Evolutionary conservation across 1,140 invertebrate genomes (phyloP), one percentile per base, ranked within the genome.

Genomic region (Ostrea edulis): DNA sequence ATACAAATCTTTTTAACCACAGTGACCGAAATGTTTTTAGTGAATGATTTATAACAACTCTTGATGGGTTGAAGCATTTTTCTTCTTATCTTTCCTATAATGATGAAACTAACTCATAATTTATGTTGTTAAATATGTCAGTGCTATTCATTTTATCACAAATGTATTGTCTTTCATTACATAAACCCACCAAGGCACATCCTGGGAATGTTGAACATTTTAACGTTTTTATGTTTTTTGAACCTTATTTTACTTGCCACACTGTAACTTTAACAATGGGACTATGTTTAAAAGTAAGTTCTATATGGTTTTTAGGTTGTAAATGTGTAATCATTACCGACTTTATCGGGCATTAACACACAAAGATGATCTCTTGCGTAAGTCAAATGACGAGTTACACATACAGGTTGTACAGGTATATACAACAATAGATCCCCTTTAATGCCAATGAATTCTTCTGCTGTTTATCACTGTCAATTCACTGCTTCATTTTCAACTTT

Each of bases 1-100:
- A 77, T 77, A 77, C 68, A 77, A 35, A 29, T 25, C 25, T 77
- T 22, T 77, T 35, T 77, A 71, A 71, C 22, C 29, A 77, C 22
- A 71, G 11, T 29, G 29, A 35, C n/a, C 22, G n/a, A 25, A 22
- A 25, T 77, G 25, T 77, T 4, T 29, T 35, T 62, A n/a, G 17
- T 20, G 20, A n/a, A 20, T n/a, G n/a, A 62, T 62, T 62, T 62
- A n/a, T n/a, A 62, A 62, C 55, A 3, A 17, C 14, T 62, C 55
- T 20, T 62, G 0, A 58, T 12, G 55, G 8, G 55, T 62, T 62
- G 17, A 20, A 62, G n/a, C n/a, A 20, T 17, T 62, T 62, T 62
- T 62, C 55, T 62, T n/a, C n/a, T 5, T 62, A n/a, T 62, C 14
- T 62, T 62, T 62, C 55, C 1, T n/a, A 20, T 62, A 0, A n/a